Evolutionary conservation across 2,888 invertebrate genomes (phyloP), one percentile per base, ranked within the genome.

Genomic region (Physocephala rufipes): DNA sequence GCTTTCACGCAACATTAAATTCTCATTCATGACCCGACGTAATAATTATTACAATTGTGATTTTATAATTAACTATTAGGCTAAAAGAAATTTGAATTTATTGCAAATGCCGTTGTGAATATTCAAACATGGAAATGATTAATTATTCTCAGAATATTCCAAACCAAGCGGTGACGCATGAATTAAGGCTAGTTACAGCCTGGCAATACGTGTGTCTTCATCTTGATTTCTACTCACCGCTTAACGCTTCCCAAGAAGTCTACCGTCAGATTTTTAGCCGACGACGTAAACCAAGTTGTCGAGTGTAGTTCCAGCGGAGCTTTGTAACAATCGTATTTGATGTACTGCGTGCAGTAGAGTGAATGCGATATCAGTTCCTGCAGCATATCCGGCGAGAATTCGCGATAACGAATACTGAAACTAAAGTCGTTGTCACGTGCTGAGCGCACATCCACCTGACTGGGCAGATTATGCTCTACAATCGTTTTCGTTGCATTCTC

Each of bases 361-460:
- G 95, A 95, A 84, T 96, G 95, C 0, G 94, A 94, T 71, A 96
- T 94, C 73, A 96, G 87, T 79, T 95, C 95, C 82, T 95, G 95
- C 16, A 96, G 87, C 96, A 96, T 96, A 83, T 95, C 95, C 0
- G 94, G 93, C 0, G 92, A 92, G 83, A 96, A 96, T 81, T 96
- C 95, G 45, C 96, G 88, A 82, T 96, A 96, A 76, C 92, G 93
- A 71, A 96, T 94, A 77, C 90, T 92, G 82, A 95, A 92, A 75
- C 92, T 93, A 81, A 95, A 95, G 84, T 95, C 95, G 73, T 90
- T 89, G 74, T 94, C 93, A 7, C 90, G 89, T 1, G 91, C 89
- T 65, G 94, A 93, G 64, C 95, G 88, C 15, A 96, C 95, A 83
- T 95, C 95, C 77, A 95, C 92, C 89, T 96, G 95, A 80, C 94